Conservation (phyloP, 2,888 invertebrate genomes). For the Leucophora obtusa region DNA sequence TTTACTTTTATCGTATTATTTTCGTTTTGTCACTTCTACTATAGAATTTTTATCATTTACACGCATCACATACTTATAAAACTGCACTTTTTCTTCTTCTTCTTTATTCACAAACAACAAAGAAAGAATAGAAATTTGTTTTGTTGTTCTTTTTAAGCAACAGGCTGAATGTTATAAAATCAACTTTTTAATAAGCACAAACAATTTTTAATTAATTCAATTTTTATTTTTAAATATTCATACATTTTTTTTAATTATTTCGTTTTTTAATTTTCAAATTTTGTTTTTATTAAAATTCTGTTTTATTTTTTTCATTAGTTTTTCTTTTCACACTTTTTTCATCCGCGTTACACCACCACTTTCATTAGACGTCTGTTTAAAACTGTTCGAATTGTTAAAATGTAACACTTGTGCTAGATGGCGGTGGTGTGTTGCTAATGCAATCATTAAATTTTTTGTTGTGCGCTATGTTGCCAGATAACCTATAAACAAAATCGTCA, state of each 20-base stretch:
- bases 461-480: no score
- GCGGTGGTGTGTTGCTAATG: conserved; percentile 29
- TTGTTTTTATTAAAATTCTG: conserved; percentile 4
- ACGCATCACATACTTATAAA: background rate
- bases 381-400: conserved; percentile 60
- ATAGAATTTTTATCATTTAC: background rate
- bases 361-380: conserved; percentile 54
- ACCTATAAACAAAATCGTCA: no score
- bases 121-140: background rate
- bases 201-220: background rate
- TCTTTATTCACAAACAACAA: background rate
- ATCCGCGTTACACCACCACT: conserved; percentile 56
- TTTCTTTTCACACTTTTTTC: background rate
- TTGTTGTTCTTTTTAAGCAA: background rate
- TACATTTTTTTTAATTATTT: background rate
- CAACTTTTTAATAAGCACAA: background rate
- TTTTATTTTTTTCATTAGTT: conserved; percentile 1
- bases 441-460: conserved; percentile 5
- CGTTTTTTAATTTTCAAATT: conserved; percentile 7
- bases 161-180: conserved; percentile 1
- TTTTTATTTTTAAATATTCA: background rate
- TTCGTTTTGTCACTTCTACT: background rate
- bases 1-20: background rate
- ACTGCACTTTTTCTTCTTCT: background rate
- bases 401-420: conserved; percentile 43